These are phyloP conservation scores for Eucriotettix oculatus DNA, from an alignment of 2,888 invertebrate species.

Conservation along the genomic window DNA sequence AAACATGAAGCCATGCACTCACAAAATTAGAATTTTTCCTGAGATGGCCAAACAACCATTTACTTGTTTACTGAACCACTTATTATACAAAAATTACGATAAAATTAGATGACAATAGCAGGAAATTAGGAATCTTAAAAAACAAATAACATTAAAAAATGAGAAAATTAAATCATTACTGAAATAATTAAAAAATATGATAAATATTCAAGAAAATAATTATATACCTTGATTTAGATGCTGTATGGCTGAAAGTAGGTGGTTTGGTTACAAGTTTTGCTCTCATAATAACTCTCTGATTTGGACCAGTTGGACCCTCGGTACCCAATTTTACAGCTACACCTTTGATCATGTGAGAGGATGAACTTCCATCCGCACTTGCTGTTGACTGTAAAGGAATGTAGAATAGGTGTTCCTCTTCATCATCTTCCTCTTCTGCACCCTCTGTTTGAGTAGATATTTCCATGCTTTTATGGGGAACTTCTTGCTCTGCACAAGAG, in stretches of 20 bases:
- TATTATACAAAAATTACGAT: too few relatives aligned
- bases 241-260: constrained; percentile 23
- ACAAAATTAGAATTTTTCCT: too few relatives aligned
- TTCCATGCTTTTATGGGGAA: constrained; percentile 22
- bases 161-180: neutral
- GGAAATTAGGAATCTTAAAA: neutral
- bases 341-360: constrained; percentile 33
- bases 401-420: constrained; percentile 41
- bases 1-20: too few relatives aligned
- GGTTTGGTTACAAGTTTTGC: constrained; percentile 47
- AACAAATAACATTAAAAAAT: neutral
- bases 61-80: too few relatives aligned
- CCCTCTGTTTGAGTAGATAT: constrained; percentile 30
- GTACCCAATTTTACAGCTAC: constrained; percentile 47
- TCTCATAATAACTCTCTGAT: constrained; percentile 42
- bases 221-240: neutral
- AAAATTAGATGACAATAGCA: too few relatives aligned
- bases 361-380: constrained; percentile 21
- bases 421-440: constrained; percentile 29
- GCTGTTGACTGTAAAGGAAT: constrained; percentile 37
- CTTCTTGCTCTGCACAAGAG: constrained; percentile 11
- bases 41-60: too few relatives aligned
- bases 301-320: constrained; percentile 42
- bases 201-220: neutral
- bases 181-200: neutral